phyloP scores from a whole-genome alignment of 2,888 invertebrate species.

The Tipula unca region DNA sequence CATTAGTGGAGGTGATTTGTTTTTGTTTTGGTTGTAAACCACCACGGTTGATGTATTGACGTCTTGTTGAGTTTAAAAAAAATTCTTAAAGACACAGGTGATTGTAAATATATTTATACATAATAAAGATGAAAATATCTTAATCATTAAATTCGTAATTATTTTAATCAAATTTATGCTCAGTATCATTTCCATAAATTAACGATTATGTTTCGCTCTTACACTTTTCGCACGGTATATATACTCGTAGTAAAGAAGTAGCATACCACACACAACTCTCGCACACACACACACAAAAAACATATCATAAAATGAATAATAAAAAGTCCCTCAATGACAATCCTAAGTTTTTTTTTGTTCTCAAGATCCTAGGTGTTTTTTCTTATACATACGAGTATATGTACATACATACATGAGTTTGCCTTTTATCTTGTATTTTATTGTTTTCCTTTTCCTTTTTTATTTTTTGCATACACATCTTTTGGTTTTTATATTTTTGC shows the following conservation, averaged over 20 bases:
- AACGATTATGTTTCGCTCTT: background rate
- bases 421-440: background rate
- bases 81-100: background rate
- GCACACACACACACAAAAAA: background rate
- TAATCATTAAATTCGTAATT: background rate
- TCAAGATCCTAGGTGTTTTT: constrained; percentile 1
- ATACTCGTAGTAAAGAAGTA: background rate
- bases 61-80: background rate
- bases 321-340: background rate
- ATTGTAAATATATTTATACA: background rate
- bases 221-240: background rate
- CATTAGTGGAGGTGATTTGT: background rate
- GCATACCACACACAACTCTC: too few relatives aligned
- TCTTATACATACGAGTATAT: background rate
- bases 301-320: background rate
- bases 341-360: background rate
- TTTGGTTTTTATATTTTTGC: background rate
- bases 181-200: background rate
- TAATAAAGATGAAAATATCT: background rate
- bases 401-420: background rate
- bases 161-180: background rate
- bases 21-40: background rate
- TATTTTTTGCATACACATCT: background rate
- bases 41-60: background rate
- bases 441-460: background rate